These are phyloP conservation scores for Drosophila quadrilineata DNA, from an alignment of 1,140 invertebrate species.

Conservation along the genomic window DNA sequence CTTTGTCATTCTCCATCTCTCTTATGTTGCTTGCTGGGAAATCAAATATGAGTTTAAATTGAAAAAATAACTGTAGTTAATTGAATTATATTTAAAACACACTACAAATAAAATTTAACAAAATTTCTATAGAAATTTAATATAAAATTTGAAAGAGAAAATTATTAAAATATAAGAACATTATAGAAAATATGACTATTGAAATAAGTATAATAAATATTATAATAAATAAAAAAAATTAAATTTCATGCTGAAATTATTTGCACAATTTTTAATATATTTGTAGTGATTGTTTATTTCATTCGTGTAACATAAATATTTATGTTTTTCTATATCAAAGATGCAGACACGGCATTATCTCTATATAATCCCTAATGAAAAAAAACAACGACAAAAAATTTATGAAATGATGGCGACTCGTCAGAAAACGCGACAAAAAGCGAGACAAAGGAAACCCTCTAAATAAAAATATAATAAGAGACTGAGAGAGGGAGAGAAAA, in stretches of 20 bases:
- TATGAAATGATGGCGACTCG: constrained; percentile 3
- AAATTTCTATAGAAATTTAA: background rate
- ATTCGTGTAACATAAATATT: no score
- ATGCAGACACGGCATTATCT: constrained; percentile 27
- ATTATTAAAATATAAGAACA: background rate
- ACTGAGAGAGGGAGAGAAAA: background rate
- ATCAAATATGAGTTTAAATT: no score
- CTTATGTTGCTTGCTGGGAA: no score
- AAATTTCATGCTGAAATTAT: background rate
- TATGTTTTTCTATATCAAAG: background rate
- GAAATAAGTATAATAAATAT: background rate
- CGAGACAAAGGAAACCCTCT: constrained; percentile 13
- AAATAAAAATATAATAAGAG: no score
- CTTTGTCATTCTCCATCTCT: no score
- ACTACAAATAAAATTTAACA: no score
- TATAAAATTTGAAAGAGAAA: background rate
- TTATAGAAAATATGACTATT: background rate
- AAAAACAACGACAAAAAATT: constrained; percentile 29
- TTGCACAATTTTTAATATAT: background rate
- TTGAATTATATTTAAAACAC: no score
- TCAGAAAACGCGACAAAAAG: background rate
- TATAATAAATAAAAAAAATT: background rate
- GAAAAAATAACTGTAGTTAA: no score
- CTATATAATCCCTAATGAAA: constrained; percentile 48
- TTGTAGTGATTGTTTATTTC: no score